phyloP scores from a whole-genome alignment of 2,888 invertebrate genomes.

The Cephus sareptanus region DNA sequence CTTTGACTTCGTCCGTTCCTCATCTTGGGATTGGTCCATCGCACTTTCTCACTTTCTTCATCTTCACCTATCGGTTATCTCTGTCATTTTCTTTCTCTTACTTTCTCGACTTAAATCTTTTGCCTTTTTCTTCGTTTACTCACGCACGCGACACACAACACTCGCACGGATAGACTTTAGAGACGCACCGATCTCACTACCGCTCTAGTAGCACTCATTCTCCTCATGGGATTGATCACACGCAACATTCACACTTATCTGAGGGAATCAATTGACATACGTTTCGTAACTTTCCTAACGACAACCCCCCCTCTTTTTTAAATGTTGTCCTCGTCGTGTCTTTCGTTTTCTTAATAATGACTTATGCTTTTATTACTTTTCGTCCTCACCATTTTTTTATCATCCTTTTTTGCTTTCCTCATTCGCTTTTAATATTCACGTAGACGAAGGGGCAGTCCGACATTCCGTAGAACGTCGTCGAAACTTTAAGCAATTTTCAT shows the following conservation, averaged over 20 bases:
- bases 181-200: slow-evolving; percentile 8
- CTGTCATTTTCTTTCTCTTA: slow-evolving; percentile 16
- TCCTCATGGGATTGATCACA: slow-evolving; percentile 22
- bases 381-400: slow-evolving; percentile 4
- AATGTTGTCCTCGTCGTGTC: background rate
- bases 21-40: background rate
- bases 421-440: slow-evolving; percentile 4
- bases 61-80: background rate
- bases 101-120: slow-evolving; percentile 8
- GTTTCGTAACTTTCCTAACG: slow-evolving; percentile 63
- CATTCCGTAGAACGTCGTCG: background rate
- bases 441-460: background rate
- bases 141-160: slow-evolving; percentile 7
- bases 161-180: slow-evolving; percentile 3
- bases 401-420: slow-evolving; percentile 18
- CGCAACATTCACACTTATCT: slow-evolving; percentile 50
- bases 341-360: background rate
- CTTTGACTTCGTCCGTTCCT: background rate
- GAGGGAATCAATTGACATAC: slow-evolving; percentile 62
- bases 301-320: slow-evolving; percentile 1
- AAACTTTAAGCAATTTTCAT: background rate
- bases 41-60: slow-evolving; percentile 7
- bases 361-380: background rate
- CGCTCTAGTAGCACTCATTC: background rate
- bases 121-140: background rate